These are phyloP conservation scores for Pantherophis alleghaniensis DNA, from an alignment of 2,797 vertebrate genomes.

Conservation along the genomic window DNA sequence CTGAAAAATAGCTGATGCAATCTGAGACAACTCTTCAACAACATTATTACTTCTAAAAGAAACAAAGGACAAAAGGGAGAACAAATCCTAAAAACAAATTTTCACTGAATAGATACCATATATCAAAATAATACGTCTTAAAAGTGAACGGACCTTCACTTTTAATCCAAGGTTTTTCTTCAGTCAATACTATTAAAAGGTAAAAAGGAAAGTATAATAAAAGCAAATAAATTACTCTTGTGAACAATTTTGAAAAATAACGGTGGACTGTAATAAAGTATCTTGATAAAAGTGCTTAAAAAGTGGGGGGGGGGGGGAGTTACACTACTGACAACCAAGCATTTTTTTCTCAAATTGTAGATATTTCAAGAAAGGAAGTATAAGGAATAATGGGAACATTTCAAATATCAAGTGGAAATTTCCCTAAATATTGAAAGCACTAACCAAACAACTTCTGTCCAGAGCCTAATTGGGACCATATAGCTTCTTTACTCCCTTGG, in stretches of 20 bases:
- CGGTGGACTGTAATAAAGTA: background rate
- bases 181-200: conserved; percentile 34
- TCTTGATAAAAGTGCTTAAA: background rate
- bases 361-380: background rate
- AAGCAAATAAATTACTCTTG: conserved; percentile 22
- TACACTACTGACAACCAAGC: background rate
- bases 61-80: background rate
- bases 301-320: too few species aligned
- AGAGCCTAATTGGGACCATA: too few species aligned
- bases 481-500: background rate
- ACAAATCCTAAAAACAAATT: conserved; percentile 2
- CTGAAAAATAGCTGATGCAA: background rate
- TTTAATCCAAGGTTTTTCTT: background rate
- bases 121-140: conserved; percentile 17
- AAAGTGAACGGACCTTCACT: background rate
- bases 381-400: background rate
- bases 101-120: background rate
- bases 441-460: background rate
- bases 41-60: background rate
- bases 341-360: background rate
- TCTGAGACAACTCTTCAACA: background rate
- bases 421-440: background rate
- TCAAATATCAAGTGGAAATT: background rate
- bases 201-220: conserved; percentile 20
- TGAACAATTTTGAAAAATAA: conserved; percentile 16